phyloP scores from a whole-genome alignment of 2,888 invertebrate species.

The Campoplex capitator region DNA sequence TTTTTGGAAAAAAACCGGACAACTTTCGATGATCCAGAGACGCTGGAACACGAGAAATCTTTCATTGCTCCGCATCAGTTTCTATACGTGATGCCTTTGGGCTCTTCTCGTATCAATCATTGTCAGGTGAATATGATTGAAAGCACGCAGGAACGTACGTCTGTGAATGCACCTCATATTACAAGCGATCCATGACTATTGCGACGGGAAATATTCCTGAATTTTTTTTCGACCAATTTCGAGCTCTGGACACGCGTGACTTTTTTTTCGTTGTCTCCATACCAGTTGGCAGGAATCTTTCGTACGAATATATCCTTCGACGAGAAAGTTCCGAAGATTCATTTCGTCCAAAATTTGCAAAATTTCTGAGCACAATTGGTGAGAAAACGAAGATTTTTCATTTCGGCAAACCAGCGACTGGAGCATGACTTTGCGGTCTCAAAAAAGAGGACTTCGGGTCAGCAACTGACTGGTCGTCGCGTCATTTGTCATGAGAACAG shows the following conservation, averaged over 20 bases:
- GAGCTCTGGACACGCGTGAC: no score
- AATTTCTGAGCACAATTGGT: not conserved
- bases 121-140: no score
- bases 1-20: not conserved
- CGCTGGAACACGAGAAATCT: not conserved
- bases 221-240: no score
- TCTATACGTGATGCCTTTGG: no score
- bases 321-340: not conserved
- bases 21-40: not conserved
- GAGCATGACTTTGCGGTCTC: not conserved
- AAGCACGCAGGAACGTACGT: no score
- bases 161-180: no score
- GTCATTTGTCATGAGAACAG: constrained; percentile 25
- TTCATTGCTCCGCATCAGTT: not conserved
- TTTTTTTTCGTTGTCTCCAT: no score
- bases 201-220: no score
- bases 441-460: not conserved
- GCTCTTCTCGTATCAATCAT: no score
- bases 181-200: no score
- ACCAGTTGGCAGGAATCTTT: not conserved
- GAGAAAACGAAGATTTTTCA: not conserved
- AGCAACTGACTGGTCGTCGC: not conserved
- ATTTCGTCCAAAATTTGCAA: not conserved
- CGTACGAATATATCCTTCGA: not conserved
- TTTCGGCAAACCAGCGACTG: not conserved